Evolutionary conservation across 2,888 invertebrate genomes (phyloP), one percentile per base, ranked within the genome.

Genomic region (Plagiodera versicolora): DNA sequence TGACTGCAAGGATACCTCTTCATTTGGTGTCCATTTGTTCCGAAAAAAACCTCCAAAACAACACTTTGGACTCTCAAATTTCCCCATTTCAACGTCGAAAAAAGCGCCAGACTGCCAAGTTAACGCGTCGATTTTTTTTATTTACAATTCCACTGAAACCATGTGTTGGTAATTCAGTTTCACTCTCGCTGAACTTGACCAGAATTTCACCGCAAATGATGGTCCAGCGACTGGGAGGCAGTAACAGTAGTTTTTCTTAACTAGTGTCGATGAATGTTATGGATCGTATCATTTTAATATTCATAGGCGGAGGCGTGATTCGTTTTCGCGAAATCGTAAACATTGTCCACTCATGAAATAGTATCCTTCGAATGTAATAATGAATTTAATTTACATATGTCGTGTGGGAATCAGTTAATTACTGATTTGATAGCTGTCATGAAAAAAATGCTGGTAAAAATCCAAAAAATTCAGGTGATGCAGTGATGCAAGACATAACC

Each of bases 21-120:
- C 69, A 56, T 77, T 76, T 5, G 78, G 78, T 54, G 73, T 75
- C 70, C 80, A 80, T 62, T 76, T 80, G 3, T 78, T 76, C 46
- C 80, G 72, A 67, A 79, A 80, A 61, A 78, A 76, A 1, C 76
- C 72, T 60, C 67, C 51, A 10, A 66, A 67, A 61, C 77, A 77
- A 59, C 70, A 72, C 44, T 55, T 60, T 3, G 64, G 58, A 46
- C 71, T 67, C 35, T 64, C 59, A 14, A 66, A 50, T 58, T 69
- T 68, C 3, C 76, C 75, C 77, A 78, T 78, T 51, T 32, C 50
- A 6, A 51, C 20, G 14, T 1, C 14, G 9, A 24, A 28, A 28
- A 28, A 14, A 17, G 9, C n/a, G n/a, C 9, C 39, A 39, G 9
- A 8, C 5, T 6, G 6, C 6, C 10, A 0, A 32, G 35, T 35